These are phyloP conservation scores for Halocynthia roretzi DNA, from an alignment of 23 tunicate species.

Conservation along the genomic window DNA sequence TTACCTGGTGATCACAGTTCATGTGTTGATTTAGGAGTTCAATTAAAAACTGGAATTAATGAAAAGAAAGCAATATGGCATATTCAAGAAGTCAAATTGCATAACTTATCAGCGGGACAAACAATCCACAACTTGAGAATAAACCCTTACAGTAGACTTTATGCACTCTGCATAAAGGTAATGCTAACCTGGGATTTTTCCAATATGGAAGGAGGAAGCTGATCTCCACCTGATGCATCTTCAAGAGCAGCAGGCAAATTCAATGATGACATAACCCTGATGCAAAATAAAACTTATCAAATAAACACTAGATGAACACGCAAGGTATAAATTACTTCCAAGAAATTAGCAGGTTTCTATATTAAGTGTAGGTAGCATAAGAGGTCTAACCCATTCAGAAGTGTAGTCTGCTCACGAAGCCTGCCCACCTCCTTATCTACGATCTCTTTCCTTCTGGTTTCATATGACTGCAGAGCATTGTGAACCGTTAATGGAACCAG, in stretches of 20 bases:
- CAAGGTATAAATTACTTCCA: too few species aligned
- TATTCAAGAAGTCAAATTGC: background rate
- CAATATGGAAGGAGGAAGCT: slow-evolving; percentile 75
- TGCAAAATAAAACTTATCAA: background rate
- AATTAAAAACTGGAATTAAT: too few species aligned
- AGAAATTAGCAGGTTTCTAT: background rate
- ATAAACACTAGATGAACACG: background rate
- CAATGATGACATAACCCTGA: slow-evolving; percentile 89
- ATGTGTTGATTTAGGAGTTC: too few species aligned
- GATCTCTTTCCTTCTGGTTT: slow-evolving; percentile 58
- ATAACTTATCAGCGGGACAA: background rate
- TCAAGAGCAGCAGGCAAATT: slow-evolving; percentile 94
- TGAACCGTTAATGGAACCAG: slow-evolving; percentile 81
- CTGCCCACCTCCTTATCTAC: slow-evolving; percentile 81
- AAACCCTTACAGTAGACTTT: background rate
- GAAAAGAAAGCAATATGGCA: too few species aligned
- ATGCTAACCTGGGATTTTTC: slow-evolving; percentile 54
- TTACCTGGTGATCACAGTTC: too few species aligned
- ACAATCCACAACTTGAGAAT: background rate
- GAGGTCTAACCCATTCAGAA: slow-evolving; percentile 62
- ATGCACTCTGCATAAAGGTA: background rate
- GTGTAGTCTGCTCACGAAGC: slow-evolving; percentile 60
- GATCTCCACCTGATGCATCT: slow-evolving; percentile 71
- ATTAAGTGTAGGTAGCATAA: background rate
- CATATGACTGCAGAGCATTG: slow-evolving; percentile 76